Evolutionary conservation across 2,797 vertebrate genomes (phyloP).

Genomic region (Leptatherina wallacei): DNA sequence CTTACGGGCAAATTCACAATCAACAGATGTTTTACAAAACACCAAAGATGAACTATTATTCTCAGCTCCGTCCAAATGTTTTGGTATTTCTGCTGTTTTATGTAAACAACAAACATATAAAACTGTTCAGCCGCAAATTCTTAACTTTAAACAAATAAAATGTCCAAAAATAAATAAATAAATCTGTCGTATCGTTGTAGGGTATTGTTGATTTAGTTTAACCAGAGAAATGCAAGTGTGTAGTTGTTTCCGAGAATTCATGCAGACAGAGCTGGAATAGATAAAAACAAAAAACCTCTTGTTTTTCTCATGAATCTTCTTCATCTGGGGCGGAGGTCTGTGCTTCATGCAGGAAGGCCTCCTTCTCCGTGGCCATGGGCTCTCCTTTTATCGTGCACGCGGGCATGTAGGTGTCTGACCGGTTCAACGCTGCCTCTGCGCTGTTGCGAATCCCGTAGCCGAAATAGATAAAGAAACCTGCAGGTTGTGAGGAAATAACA

Average conservation of each 20-base stretch:
- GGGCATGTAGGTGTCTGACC: slow-evolving; percentile 49
- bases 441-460: slow-evolving; percentile 91
- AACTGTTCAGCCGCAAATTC: not conserved
- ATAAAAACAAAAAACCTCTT: not conserved
- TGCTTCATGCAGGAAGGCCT: slow-evolving; percentile 61
- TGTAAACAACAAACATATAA: not conserved
- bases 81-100: not conserved
- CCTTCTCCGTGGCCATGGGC: slow-evolving; percentile 59
- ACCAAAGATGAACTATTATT: not conserved
- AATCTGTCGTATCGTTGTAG: not conserved
- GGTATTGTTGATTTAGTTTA: not conserved
- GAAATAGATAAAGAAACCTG: slow-evolving; percentile 94
- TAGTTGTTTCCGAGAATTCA: not conserved
- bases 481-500: not conserved
- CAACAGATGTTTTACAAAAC: not conserved
- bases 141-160: not conserved
- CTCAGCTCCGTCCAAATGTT: not conserved
- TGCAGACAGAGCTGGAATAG: not conserved
- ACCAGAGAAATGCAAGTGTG: not conserved
- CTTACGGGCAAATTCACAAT: slow-evolving; percentile 1
- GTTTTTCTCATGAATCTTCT: slow-evolving; percentile 51
- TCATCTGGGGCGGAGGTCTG: slow-evolving; percentile 22
- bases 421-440: slow-evolving; percentile 75
- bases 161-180: not conserved
- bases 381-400: slow-evolving; percentile 76